Evolutionary conservation across 2,888 invertebrate species (phyloP).

Genomic region (Netelia fuscicornis): DNA sequence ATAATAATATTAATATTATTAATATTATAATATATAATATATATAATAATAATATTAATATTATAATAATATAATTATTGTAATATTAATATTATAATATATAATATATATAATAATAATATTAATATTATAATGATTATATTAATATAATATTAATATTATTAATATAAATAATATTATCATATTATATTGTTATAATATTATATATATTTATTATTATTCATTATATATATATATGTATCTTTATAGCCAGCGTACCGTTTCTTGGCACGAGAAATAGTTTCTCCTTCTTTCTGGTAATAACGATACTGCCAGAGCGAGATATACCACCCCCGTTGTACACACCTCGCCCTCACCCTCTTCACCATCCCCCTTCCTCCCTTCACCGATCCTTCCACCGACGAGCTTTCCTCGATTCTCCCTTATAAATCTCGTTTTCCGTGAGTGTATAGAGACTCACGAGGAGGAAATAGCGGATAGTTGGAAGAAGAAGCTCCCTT

Average conservation of each 20-base stretch:
- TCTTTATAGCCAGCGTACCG: slow-evolving; percentile 35
- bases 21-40: too few relatives aligned
- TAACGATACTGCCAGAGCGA: background rate
- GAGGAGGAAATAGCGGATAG: slow-evolving; percentile 22
- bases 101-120: too few relatives aligned
- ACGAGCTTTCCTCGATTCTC: slow-evolving; percentile 40
- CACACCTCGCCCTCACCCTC: background rate
- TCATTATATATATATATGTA: background rate
- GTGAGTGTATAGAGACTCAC: background rate
- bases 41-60: too few relatives aligned
- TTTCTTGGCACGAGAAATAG: slow-evolving; percentile 47
- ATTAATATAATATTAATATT: too few relatives aligned
- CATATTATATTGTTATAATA: too few relatives aligned
- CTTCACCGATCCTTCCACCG: slow-evolving; percentile 7
- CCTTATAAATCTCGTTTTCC: slow-evolving; percentile 62
- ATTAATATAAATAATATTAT: too few relatives aligned
- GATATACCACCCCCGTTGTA: background rate
- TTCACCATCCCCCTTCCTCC: background rate
- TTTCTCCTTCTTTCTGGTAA: slow-evolving; percentile 32
- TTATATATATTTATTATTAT: too few relatives aligned
- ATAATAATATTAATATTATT: too few relatives aligned
- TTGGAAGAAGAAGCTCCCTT: slow-evolving; percentile 6
- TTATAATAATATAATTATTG: too few relatives aligned
- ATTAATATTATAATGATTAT: too few relatives aligned
- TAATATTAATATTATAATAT: too few relatives aligned